Base-by-base conservation (phyloP, 2,113 vertebrate species). In the Crotalus horridus region DNA sequence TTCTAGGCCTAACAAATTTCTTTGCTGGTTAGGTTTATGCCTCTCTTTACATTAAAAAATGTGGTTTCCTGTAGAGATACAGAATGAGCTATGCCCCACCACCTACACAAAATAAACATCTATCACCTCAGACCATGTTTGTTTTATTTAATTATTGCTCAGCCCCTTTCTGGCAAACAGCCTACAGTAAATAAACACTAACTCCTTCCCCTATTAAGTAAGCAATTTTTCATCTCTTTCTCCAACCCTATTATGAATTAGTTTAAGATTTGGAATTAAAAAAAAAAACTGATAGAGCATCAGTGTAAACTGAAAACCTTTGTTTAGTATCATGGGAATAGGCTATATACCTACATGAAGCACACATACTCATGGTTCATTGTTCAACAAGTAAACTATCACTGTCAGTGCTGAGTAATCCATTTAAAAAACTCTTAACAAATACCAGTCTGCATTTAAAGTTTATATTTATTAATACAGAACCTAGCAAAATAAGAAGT, bases 31-130 rank as follows among this genome's bases (percentile, higher is more conserved):
- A 92, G 93, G 92, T 81, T 94, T 96, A 94, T 94, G 89, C 94
- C 93, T 95, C 93, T 93, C 95, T 95, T 94, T 96, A 51, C 96
- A 96, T 94, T 95, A 94, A 88, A 89, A 91, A 85, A 86, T 53
- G 46, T 86, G 90, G 96, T 94, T 95, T 89, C 29, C 56, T 91
- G 92, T 95, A 94, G 94, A 91, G 91, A 96, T 88, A 89, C 93
- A 93, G 94, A 97, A 97, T 96, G 92, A 95, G 89, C 91, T 94
- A 88, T 94, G 94, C 51, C 92, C 95, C 95, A 92, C 46, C 7
- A 1, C 92, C 94, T 87, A 4, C 48, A 90, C 51, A 26, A 33
- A 87, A 94, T 92, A 96, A 95, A 96, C 94, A 94, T 29, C 0
- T 33, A 94, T 94, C 93, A 90, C 89, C 93, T 81, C 90, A 69